Percentiles rank a stretch among this genome's conserved stretches.
Conservation (phyloP, 2,797 vertebrate species). For the Melanotaenia nigrans region DNA sequence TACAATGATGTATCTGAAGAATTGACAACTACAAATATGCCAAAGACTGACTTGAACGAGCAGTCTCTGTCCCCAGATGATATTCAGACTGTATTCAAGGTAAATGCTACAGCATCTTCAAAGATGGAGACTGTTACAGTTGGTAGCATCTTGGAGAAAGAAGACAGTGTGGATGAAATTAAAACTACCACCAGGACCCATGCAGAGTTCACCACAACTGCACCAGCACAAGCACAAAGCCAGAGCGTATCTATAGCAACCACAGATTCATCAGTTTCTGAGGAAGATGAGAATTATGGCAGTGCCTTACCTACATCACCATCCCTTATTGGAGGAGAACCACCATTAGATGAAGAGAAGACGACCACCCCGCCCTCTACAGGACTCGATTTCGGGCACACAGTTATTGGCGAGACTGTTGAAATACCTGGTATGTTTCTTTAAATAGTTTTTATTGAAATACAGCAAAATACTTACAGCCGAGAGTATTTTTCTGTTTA, state of each 20-base stretch:
- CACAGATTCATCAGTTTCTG: slow-evolving; percentile 29
- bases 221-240: slow-evolving; percentile 43
- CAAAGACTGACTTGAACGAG: slow-evolving; percentile 23
- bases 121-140: slow-evolving; percentile 32
- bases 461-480: neutral
- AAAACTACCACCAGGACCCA: slow-evolving; percentile 25
- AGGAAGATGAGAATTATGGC: slow-evolving; percentile 26
- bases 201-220: slow-evolving; percentile 36
- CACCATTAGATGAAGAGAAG: slow-evolving; percentile 31
- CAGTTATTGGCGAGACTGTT: slow-evolving; percentile 73
- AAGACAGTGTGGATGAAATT: slow-evolving; percentile 27
- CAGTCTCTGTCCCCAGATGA: slow-evolving; percentile 46
- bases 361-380: slow-evolving; percentile 34
- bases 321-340: slow-evolving; percentile 25
- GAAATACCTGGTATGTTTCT: slow-evolving; percentile 80
- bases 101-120: slow-evolving; percentile 55
- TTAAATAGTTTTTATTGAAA: slow-evolving; percentile 6
- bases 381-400: slow-evolving; percentile 55
- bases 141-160: slow-evolving; percentile 29
- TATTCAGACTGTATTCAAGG: slow-evolving; percentile 69
- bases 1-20: slow-evolving; percentile 36
- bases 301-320: slow-evolving; percentile 18
- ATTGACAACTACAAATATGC: slow-evolving; percentile 34
- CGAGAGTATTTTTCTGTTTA: neutral
- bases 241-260: slow-evolving; percentile 25